Percentiles rank a stretch among this genome's conserved stretches.
Conservation (phyloP, 2,797 vertebrate species). For the Ambastaia sidthimunki region DNA sequence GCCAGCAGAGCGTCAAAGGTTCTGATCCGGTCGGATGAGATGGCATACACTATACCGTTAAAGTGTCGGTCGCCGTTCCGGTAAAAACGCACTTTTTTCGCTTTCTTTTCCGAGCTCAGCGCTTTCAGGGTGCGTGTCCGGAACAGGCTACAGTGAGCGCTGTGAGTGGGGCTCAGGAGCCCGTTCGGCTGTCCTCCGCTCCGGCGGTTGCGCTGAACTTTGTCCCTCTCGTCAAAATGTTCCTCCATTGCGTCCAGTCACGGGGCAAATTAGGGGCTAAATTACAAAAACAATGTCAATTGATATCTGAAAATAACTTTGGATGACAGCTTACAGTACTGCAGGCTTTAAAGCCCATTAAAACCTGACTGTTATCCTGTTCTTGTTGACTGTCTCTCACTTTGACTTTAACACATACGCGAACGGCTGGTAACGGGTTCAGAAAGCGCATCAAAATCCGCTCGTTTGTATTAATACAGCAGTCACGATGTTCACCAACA, state of each 20-base stretch:
- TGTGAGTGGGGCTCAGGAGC: constrained; percentile 92
- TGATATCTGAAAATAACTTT: constrained; percentile 71
- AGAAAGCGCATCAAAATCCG: background rate
- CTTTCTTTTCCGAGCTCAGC: constrained; percentile 92
- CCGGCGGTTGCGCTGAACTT: constrained; percentile 81
- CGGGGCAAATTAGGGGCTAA: constrained; percentile 55
- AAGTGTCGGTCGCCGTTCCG: constrained; percentile 97
- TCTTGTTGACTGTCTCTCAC: background rate
- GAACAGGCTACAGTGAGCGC: constrained; percentile 97
- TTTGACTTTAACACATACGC: background rate
- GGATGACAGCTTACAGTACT: constrained; percentile 74
- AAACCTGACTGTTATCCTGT: constrained; percentile 27
- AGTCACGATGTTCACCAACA: background rate
- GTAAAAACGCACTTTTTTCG: constrained; percentile 97
- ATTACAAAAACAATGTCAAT: background rate
- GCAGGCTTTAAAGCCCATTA: constrained; percentile 45
- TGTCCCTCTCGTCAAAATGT: constrained; percentile 95
- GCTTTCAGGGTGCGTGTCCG: constrained; percentile 95
- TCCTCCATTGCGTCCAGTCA: constrained; percentile 84
- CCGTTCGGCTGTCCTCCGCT: constrained; percentile 87
- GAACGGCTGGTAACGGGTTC: background rate
- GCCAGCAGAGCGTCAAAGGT: constrained; percentile 94
- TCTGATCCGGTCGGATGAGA: constrained; percentile 91
- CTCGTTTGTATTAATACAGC: background rate
- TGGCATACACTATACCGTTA: constrained; percentile 94